Conservation (phyloP, 2,797 vertebrate species). For the Clamator glandarius region DNA sequence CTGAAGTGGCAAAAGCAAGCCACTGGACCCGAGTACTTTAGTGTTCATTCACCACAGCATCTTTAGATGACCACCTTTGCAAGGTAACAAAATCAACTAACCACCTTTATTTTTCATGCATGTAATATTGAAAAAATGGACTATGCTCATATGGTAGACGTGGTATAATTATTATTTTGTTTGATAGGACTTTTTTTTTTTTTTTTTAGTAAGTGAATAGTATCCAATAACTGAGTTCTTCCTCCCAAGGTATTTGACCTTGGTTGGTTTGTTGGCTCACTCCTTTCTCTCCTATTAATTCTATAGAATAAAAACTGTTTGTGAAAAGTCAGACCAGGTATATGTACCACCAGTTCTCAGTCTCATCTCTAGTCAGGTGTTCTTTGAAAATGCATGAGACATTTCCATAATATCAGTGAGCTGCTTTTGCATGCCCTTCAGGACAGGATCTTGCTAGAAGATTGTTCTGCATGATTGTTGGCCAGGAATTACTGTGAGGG, state of each 20-base stretch:
- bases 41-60: neutral
- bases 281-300: neutral
- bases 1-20: neutral
- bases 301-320: neutral
- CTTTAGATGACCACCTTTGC: neutral
- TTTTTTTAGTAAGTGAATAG: neutral
- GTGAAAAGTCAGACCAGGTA: neutral
- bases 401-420: neutral
- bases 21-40: neutral
- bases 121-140: neutral
- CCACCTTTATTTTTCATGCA: neutral
- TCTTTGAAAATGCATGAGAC: accelerated
- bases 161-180: accelerated
- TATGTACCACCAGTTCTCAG: neutral
- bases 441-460: neutral
- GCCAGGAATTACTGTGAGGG: neutral
- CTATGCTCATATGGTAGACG: accelerated
- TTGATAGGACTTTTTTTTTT: neutral
- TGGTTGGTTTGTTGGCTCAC: neutral
- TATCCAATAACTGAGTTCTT: neutral
- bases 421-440: neutral
- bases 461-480: neutral
- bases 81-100: neutral
- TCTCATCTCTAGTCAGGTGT: neutral
- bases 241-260: neutral